Base-by-base conservation (phyloP, 2,888 invertebrate genomes). In the Nephrocerus scutellatus region DNA sequence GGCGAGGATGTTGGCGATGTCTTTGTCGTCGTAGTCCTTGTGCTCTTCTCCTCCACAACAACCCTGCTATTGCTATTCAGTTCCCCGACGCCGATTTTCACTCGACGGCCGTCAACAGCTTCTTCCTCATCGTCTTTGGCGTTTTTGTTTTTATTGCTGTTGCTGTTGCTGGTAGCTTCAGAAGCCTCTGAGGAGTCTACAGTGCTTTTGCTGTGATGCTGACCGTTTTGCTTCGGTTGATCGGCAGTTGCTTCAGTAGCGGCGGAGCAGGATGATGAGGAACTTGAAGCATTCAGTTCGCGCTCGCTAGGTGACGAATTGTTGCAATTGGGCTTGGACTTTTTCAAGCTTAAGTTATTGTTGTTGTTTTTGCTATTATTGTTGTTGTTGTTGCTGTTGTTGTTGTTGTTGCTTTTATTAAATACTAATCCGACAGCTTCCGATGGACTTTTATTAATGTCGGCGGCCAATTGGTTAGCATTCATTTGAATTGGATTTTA, bases 181-280 rank as follows among this genome's bases (percentile, higher is more conserved):
- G 20, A 28, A 19, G 32, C 37, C 15, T 32, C 28, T 14, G 29
- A 13, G 20, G 29, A 40, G 38, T 16, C 48, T 45, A 44, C n/a
- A n/a, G n/a, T n/a, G n/a, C n/a, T n/a, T n/a, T n/a, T n/a, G n/a
- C 23, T 24, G 30, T 41, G 32, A 38, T 44, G 46, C 40, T 52
- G 52, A 23, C 53, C 52, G 49, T 53, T 53, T 41, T 54, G 53
- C 36, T 51, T 47, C 16, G 30, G 20, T n/a, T n/a, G n/a, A n/a
- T n/a, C n/a, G n/a, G n/a, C n/a, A n/a, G n/a, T n/a, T n/a, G n/a
- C n/a, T n/a, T n/a, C n/a, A n/a, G n/a, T n/a, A n/a, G n/a, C n/a
- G n/a, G n/a, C n/a, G n/a, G n/a, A n/a, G n/a, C n/a, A n/a, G n/a
- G n/a, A n/a, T n/a, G n/a, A n/a, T n/a, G n/a, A n/a, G n/a, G n/a